Conservation (phyloP, 2,113 vertebrate species). For the Coptodon rendalli region DNA sequence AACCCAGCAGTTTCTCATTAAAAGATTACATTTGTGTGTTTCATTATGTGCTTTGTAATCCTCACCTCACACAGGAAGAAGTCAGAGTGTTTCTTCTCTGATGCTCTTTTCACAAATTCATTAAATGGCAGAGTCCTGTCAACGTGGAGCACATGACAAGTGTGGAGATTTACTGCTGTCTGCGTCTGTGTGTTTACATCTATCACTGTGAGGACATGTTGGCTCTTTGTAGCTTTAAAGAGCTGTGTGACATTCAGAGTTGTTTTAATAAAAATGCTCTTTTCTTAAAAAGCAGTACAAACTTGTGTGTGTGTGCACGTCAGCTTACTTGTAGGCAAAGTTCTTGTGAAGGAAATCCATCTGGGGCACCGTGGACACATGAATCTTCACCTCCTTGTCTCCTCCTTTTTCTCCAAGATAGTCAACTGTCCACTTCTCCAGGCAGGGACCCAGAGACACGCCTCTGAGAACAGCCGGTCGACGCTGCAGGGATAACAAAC, state of each 20-base stretch:
- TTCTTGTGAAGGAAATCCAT: constrained; percentile 97
- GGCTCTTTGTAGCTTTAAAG: background rate
- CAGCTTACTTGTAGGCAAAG: constrained; percentile 87
- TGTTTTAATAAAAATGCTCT: background rate
- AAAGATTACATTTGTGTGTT: background rate
- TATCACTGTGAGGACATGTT: background rate
- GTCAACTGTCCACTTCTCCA: constrained; percentile 82
- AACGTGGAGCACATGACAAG: background rate
- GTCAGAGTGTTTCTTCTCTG: constrained; percentile 81
- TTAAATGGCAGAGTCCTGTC: constrained; percentile 88
- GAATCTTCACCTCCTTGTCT: constrained; percentile 82
- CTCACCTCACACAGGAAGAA: constrained; percentile 89
- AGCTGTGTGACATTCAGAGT: background rate
- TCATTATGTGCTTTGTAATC: background rate
- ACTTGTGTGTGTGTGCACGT: background rate
- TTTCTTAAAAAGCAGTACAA: background rate
- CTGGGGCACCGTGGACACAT: constrained; percentile 81
- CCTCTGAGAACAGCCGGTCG: constrained; percentile 83
- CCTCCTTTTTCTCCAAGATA: constrained; percentile 78
- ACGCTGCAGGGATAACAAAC: constrained; percentile 69
- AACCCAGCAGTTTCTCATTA: background rate
- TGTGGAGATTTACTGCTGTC: accelerated
- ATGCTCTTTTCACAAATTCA: constrained; percentile 83
- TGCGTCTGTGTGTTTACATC: background rate
- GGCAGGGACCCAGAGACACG: constrained; percentile 80